phyloP scores from a whole-genome alignment of 2,888 invertebrate species.

The Brachyopa scutellaris region DNA sequence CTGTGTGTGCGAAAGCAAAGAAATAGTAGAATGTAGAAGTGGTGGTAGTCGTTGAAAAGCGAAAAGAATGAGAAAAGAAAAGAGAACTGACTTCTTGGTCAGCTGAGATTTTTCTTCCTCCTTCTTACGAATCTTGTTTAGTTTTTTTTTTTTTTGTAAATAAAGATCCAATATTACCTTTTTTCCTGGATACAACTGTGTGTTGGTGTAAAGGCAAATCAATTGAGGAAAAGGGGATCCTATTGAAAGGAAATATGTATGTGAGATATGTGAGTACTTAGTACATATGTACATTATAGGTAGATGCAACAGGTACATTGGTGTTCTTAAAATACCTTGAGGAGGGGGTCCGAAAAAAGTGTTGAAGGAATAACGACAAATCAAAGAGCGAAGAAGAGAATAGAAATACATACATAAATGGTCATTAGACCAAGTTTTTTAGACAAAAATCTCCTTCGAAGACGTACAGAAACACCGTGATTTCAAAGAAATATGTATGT shows the following conservation, averaged over 20 bases:
- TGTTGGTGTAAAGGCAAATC: conserved; percentile 53
- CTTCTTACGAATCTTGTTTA: neutral
- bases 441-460: too few species aligned
- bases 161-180: conserved; percentile 38
- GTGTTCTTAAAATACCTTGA: neutral
- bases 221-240: conserved; percentile 61
- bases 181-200: conserved; percentile 6
- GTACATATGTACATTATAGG: conserved; percentile 2
- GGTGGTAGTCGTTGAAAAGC: too few species aligned
- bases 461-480: too few species aligned
- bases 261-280: conserved; percentile 54
- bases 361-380: conserved; percentile 18
- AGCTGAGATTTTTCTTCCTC: conserved; percentile 56
- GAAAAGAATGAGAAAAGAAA: neutral
- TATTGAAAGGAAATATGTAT: conserved; percentile 42
- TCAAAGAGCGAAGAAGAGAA: neutral
- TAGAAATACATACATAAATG: conserved; percentile 1
- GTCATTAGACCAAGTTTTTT: conserved; percentile 16
- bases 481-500: neutral
- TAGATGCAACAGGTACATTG: conserved; percentile 63
- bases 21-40: too few species aligned
- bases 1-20: conserved; percentile 30
- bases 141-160: conserved; percentile 47
- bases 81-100: conserved; percentile 39
- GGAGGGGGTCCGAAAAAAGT: conserved; percentile 12